phyloP scores from a whole-genome alignment of 2,113 vertebrate species.

The Lutjanus erythropterus region DNA sequence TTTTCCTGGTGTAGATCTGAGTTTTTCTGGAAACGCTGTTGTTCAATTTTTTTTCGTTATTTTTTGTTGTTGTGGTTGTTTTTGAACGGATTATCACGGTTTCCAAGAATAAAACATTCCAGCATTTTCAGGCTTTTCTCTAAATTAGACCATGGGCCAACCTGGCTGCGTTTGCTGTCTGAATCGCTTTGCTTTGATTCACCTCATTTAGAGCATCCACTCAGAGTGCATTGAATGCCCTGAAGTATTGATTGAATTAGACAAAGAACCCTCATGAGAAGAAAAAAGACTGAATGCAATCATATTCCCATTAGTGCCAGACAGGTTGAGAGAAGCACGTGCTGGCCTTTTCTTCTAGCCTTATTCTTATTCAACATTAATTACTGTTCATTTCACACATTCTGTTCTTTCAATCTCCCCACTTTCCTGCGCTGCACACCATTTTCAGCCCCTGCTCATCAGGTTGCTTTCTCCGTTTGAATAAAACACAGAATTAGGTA shows the following conservation, averaged over 20 bases:
- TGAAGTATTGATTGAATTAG: constrained; percentile 82
- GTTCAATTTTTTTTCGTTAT: background rate
- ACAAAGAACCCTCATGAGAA: constrained; percentile 81
- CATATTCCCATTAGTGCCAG: constrained; percentile 82
- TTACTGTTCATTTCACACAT: constrained; percentile 80
- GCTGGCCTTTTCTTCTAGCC: constrained; percentile 75
- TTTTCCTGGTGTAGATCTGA: background rate
- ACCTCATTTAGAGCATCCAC: constrained; percentile 76
- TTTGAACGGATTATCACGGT: constrained; percentile 13
- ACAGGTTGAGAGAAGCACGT: constrained; percentile 56
- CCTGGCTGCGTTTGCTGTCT: constrained; percentile 63
- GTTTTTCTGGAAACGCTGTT: background rate
- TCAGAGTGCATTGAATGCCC: constrained; percentile 73
- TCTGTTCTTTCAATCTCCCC: constrained; percentile 45
- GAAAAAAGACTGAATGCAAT: constrained; percentile 76
- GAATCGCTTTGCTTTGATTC: constrained; percentile 76
- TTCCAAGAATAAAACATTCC: constrained; percentile 36
- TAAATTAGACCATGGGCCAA: constrained; percentile 69
- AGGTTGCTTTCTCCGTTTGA: constrained; percentile 45
- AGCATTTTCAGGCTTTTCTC: constrained; percentile 50
- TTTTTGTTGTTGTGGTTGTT: background rate
- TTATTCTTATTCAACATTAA: constrained; percentile 75
- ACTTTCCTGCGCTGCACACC: constrained; percentile 16
- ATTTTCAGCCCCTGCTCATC: constrained; percentile 26
- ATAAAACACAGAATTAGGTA: constrained; percentile 44